Conservation (phyloP, 2,888 invertebrate species). For the Andricus curvator region DNA sequence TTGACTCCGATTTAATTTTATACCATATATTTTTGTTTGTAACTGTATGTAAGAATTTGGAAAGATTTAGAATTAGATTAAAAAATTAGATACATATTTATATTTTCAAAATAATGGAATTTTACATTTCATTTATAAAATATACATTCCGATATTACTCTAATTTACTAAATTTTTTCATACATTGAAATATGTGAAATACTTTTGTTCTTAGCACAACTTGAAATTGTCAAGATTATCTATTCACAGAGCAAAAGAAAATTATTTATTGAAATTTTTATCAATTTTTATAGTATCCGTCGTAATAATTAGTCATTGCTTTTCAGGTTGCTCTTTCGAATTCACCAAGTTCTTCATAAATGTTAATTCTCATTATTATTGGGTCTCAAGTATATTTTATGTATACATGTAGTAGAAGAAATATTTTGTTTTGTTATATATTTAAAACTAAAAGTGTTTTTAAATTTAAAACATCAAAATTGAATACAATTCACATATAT, state of each 20-base stretch:
- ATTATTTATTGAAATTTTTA: background rate
- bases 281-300: background rate
- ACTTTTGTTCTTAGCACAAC: background rate
- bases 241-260: background rate
- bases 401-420: too few species aligned
- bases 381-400: too few species aligned
- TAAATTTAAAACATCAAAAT: too few species aligned
- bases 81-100: background rate
- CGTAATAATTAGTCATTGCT: background rate
- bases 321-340: background rate
- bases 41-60: background rate
- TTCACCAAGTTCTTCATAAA: too few species aligned
- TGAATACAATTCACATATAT: too few species aligned
- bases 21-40: too few species aligned
- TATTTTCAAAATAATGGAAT: background rate
- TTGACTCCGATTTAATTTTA: too few species aligned
- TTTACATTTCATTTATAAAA: background rate
- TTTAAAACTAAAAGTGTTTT: too few species aligned
- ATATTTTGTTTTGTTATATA: too few species aligned
- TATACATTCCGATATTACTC: background rate
- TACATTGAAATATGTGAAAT: background rate
- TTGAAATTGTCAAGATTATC: background rate
- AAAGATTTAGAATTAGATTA: background rate
- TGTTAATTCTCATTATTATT: too few species aligned
- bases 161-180: background rate